Evolutionary conservation across 1,140 invertebrate species (phyloP), one percentile per base, ranked within the genome.

Genomic region (Danaus plexippus): DNA sequence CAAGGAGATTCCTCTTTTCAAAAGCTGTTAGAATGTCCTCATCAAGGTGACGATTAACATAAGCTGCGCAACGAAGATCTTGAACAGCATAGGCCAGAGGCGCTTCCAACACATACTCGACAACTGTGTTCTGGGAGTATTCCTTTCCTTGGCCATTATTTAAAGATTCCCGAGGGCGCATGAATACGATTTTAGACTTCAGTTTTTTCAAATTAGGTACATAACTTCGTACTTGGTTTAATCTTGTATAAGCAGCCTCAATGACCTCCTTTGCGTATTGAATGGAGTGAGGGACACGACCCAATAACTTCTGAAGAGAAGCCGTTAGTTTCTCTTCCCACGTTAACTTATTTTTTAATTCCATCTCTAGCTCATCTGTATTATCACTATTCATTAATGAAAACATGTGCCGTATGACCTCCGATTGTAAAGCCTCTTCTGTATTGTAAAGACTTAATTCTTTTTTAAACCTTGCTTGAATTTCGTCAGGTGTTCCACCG

Each of bases 11-110:
- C 9, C 44, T 67, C 0, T 63, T 62, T 8, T 70, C 51, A 43
- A 68, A 78, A 0, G 3, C 46, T 43, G 72, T 40, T 10, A 72
- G n/a, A 9, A 73, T 59, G 6, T 66, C 59, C 7, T 49, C 49
- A 18, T 66, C 61, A 8, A 80, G 47, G 47, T 76, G 57, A 10
- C 45, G 48, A 45, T 80, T 80, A 1, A 80, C 49, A 11, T 77
- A 67, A 1, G 64, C 54, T 1, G 70, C 51, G 50, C 68, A 75
- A 9, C 45, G 52, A 40, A 71, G 48, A 43, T 80, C 71, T 8
- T 57, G 9, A 8, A 66, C 13, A 8, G 61, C 56, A 8, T 55
- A 40, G 2, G 58, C 52, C 10, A 71, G 50, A 3, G 69, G 57
- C 0, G 59, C 54, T 11, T 44, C 15, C 18, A 80, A 44, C n/a